Evolutionary conservation across 1,140 invertebrate species (phyloP), one percentile per base, ranked within the genome.

Genomic region (Scaptomyza pallida): DNA sequence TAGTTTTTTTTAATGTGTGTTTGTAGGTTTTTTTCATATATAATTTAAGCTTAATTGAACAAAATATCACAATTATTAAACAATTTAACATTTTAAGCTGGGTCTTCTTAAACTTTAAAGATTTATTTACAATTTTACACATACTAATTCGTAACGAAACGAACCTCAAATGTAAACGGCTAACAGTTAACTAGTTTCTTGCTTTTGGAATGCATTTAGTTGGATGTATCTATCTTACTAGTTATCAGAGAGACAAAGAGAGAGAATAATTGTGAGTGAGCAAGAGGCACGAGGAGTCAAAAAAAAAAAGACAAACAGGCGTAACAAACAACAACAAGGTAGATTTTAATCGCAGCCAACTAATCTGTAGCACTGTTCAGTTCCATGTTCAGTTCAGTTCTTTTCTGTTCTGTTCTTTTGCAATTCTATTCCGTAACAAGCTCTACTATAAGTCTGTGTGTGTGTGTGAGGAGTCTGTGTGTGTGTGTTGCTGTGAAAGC

Each of bases 31-130:
- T 12, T 35, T 74, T 51, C 51, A 52, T 52, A 50, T 45, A 86
- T 85, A 86, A 85, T 81, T 85, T 77, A 86, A 60, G 47, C 82
- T 88, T 85, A 85, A 52, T 47, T 80, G 65, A 88, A 85, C 69
- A 77, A 77, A 77, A 85, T 85, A 85, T 85, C 81, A 85, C 81
- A 85, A 88, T 85, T 85, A 85, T 86, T 81, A 81, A 85, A 82
- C 67, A 57, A 69, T 65, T 79, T 69, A 73, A 56, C 65, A 73
- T 75, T 79, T 30, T 79, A 71, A 54, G 65, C 19, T 23, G 55
- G 10, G 21, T 30, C 17, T n/a, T 9, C 35, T 21, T n/a, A n/a
- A 71, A 43, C 43, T 56, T 9, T 21, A 26, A 45, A 50, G 26
- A 52, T 59, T 75, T 80, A 79, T 80, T 54, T 75, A 81, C 78